Conservation (phyloP, 2,113 vertebrate species). For the Macquaria australasica region DNA sequence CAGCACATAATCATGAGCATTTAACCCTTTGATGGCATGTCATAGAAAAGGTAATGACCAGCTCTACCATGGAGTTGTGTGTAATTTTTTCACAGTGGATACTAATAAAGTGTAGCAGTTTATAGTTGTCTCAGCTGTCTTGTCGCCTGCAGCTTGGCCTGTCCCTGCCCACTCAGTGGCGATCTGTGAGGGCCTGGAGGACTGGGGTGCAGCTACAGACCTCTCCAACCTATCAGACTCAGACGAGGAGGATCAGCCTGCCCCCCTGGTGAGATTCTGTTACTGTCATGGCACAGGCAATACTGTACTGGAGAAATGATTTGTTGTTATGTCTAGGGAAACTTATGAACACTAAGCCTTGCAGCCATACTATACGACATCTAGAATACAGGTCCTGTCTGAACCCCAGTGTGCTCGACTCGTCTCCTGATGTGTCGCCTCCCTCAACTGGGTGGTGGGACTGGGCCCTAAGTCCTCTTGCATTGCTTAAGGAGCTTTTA, state of each 20-base stretch:
- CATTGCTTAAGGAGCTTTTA: background rate
- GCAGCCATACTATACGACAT: background rate
- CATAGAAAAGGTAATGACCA: background rate
- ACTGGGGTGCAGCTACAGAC: conserved; percentile 87
- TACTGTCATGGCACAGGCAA: no score
- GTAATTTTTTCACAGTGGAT: background rate
- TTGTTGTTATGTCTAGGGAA: background rate
- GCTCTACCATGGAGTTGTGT: background rate
- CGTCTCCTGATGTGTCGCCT: background rate
- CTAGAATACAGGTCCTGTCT: background rate
- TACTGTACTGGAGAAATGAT: background rate
- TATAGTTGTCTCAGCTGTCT: conserved; percentile 3
- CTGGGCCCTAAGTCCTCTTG: no score
- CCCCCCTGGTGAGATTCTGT: conserved; percentile 87
- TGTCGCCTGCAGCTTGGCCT: conserved; percentile 85
- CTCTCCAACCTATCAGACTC: conserved; percentile 88
- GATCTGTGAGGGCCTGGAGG: conserved; percentile 88
- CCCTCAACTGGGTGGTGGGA: no score
- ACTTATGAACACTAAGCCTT: background rate
- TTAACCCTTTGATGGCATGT: background rate
- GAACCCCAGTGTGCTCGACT: background rate
- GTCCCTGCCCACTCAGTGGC: conserved; percentile 88
- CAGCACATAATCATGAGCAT: background rate
- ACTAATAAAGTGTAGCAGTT: background rate
- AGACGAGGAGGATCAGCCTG: conserved; percentile 87